A percentile compares a stretch with the other conserved stretches of the same genome.
phyloP scores from a whole-genome alignment of 2,888 invertebrate species.

The Catocala nupta region DNA sequence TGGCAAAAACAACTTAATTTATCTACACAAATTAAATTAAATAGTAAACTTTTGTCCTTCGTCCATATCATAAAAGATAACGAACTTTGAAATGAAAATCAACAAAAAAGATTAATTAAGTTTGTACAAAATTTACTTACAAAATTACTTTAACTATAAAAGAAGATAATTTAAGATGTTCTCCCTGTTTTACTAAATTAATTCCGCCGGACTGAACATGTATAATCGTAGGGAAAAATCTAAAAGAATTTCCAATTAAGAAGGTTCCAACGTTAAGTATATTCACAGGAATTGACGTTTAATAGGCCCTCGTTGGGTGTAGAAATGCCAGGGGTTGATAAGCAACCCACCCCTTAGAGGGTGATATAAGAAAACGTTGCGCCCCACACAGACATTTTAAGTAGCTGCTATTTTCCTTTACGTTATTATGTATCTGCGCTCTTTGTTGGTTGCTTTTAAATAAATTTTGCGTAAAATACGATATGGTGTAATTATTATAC shows the following conservation, averaged over 20 bases:
- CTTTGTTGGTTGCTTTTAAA: neutral
- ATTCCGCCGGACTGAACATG: conserved; percentile 13
- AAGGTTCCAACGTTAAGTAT: conserved; percentile 25
- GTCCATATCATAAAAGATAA: neutral
- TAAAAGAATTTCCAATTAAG: conserved; percentile 45
- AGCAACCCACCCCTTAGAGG: neutral
- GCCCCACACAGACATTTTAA: conserved; percentile 17
- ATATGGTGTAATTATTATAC: too few species aligned
- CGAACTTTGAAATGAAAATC: neutral
- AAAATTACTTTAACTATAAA: neutral
- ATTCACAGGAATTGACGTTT: conserved; percentile 41
- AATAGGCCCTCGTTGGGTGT: conserved; percentile 26
- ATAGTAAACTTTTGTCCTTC: too few species aligned
- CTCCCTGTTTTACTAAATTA: conserved; percentile 8
- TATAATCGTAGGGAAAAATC: conserved; percentile 16
- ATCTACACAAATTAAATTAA: too few species aligned
- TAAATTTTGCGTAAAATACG: too few species aligned
- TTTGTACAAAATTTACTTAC: neutral
- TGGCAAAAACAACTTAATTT: too few species aligned
- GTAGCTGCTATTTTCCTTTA: conserved; percentile 8
- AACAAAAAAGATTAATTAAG: neutral
- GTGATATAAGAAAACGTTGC: conserved; percentile 22
- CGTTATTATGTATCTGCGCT: conserved; percentile 1
- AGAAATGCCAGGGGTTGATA: conserved; percentile 20
- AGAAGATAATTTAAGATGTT: conserved; percentile 5